These are phyloP conservation scores for Gnathonemus echidnorhynchus DNA, from an alignment of 2,113 vertebrate genomes.

Conservation along the genomic window DNA sequence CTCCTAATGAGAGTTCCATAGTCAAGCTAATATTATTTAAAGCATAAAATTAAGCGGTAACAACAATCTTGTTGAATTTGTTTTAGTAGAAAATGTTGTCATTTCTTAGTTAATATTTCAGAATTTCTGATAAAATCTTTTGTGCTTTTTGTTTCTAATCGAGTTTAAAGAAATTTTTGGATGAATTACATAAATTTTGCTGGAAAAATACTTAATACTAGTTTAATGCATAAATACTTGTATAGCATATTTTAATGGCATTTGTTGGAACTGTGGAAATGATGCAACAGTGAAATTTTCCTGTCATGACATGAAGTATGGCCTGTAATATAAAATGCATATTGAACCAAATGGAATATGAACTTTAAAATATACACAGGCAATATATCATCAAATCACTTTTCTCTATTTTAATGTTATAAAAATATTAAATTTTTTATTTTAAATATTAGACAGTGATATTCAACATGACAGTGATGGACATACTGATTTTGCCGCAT, in stretches of 20 bases:
- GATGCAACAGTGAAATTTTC: neutral
- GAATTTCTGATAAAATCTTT: neutral
- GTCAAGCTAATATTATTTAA: slow-evolving; percentile 18
- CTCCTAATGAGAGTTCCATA: slow-evolving; percentile 11
- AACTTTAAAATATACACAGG: neutral
- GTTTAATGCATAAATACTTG: neutral
- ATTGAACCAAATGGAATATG: neutral
- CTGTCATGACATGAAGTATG: neutral
- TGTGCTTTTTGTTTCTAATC: neutral
- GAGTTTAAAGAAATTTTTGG: neutral
- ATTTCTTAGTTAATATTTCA: neutral
- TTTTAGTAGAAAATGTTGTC: neutral
- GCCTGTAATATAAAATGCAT: neutral
- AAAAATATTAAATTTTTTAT: neutral
- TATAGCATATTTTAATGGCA: neutral
- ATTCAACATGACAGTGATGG: neutral
- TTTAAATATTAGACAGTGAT: neutral
- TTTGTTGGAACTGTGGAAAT: neutral
- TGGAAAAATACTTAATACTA: neutral
- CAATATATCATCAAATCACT: neutral
- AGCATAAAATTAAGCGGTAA: slow-evolving; percentile 4
- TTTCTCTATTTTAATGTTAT: neutral
- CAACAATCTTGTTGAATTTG: neutral
- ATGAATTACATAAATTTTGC: neutral
- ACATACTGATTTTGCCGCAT: neutral